Conservation (phyloP, 2,797 vertebrate species). For the Helarctos malayanus region DNA sequence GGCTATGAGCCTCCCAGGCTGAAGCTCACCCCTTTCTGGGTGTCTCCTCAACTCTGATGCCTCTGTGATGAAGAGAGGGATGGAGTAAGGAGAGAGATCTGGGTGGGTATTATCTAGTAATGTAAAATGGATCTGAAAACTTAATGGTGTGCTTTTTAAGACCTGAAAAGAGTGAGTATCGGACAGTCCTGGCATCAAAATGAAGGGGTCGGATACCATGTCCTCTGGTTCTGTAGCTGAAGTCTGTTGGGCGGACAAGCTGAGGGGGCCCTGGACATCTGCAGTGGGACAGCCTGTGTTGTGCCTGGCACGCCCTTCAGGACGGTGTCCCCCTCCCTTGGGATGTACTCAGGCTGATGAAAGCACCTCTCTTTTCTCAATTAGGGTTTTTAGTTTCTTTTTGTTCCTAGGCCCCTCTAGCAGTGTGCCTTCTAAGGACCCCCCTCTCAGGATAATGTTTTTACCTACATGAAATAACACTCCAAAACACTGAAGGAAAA, state of each 20-base stretch:
- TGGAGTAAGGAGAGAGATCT: neutral
- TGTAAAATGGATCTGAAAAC: neutral
- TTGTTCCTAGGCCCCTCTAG: neutral
- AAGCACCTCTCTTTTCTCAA: neutral
- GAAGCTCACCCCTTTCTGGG: neutral
- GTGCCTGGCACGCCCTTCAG: neutral
- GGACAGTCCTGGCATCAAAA: neutral
- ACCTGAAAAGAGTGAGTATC: neutral
- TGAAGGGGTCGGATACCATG: rapidly evolving
- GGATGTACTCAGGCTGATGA: neutral
- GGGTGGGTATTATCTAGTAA: neutral
- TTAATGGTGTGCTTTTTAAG: neutral
- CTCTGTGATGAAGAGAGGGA: neutral
- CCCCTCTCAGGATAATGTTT: neutral
- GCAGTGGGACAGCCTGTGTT: rapidly evolving
- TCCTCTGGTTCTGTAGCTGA: neutral
- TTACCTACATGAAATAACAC: neutral
- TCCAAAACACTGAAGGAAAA: neutral
- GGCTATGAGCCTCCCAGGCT: neutral
- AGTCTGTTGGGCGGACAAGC: no score
- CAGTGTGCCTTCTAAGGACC: neutral
- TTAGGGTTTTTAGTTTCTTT: neutral
- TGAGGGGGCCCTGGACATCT: neutral
- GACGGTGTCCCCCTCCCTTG: neutral
- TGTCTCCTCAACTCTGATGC: neutral